Evolutionary conservation across 2,888 invertebrate genomes (phyloP), one percentile per base, ranked within the genome.

Genomic region (Noctua janthe): DNA sequence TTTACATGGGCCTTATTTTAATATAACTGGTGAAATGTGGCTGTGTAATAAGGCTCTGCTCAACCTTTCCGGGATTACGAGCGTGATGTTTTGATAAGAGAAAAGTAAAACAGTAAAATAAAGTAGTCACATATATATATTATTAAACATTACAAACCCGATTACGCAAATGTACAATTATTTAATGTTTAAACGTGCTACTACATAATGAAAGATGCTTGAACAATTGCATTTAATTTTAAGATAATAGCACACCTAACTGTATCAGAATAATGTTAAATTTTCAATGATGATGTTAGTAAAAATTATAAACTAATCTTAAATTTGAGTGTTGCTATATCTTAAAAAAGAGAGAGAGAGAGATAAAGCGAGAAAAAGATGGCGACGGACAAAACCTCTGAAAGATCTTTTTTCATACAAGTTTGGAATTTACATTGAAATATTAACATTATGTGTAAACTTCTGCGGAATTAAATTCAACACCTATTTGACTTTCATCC

Each of bases 91-190:
- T 35, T 15, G 2, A 23, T 5, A 67, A n/a, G n/a, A 66, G 35
- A 15, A 29, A 59, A 71, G 20, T 76, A 86, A 79, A 80, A 76
- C 35, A 81, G 71, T 39, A 47, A 11, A 56, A 66, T 69, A 72
- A 83, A 59, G 74, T 88, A 84, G 81, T 88, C 79, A 80, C 84
- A 81, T 85, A 85, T 89, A 85, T 89, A 80, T 89, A 81, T 79
- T 88, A 70, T 80, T 90, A 76, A 90, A 85, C 84, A 88, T 89
- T 87, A 90, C 54, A 89, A 89, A 88, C 89, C 89, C 83, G 89
- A 87, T 90, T 83, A 90, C 79, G 79, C 71, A 89, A 90, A 85
- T 86, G 59, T 89, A 90, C 85, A 90, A 80, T 82, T 82, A 88
- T 82, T 80, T 88, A 83, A 80, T 81, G 66, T 80, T 78, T 79